Base-by-base conservation (phyloP, 2,888 invertebrate genomes). In the Caradrina kadenii region DNA sequence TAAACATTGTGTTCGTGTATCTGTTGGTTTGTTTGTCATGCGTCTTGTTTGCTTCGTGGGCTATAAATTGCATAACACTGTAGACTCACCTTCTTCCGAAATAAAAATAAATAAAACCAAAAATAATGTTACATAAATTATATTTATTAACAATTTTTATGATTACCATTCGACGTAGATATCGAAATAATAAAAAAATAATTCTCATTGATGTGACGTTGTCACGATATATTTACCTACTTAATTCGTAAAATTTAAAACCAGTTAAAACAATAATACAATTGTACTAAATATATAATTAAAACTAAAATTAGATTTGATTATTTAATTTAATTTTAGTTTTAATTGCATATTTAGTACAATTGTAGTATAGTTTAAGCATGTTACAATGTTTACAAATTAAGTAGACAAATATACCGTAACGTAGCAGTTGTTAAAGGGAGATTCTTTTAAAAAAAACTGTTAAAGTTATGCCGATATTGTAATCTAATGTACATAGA, bases 11-110 rank as follows among this genome's bases (percentile, higher is more conserved):
- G 75, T 74, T 39, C 65, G 73, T 78, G 74, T 81, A 64, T 82
- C 69, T 76, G 78, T 80, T 60, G 66, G 80, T 73, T 75, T 52
- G 68, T 77, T 76, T 69, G 81, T 67, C 84, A 82, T 84, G 82
- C 81, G 71, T 69, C 64, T 69, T 79, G 76, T 80, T 72, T 81
- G 73, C 75, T 68, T 79, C 73, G 89, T 89, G 91, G 91, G 88
- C 87, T 91, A 93, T 94, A 95, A 95, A 94, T 94, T 95, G 95
- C 95, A 94, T 95, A 94, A 94, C 94, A 94, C 93, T 87, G 91
- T 92, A 92, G 93, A 93, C 93, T 91, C 93, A 93, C 93, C 90
- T 84, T 86, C 81, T 73, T 77, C 73, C 78, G 76, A 80, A 81
- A 82, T 83, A 86, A 88, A 84, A 85, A 81, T 85, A 87, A 93